Evolutionary conservation across 2,888 invertebrate species (phyloP).

Genomic region (Julus scanicus): DNA sequence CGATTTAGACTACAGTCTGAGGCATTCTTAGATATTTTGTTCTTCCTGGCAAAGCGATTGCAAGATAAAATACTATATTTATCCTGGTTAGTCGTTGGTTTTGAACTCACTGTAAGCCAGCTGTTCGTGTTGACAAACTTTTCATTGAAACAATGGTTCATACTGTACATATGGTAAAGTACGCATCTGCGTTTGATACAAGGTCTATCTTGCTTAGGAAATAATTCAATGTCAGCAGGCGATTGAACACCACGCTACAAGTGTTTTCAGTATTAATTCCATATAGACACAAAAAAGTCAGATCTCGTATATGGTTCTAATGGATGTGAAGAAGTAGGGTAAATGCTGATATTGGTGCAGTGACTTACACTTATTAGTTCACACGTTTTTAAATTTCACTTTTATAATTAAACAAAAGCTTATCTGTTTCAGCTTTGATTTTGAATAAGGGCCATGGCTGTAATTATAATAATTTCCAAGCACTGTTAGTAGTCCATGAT

Average conservation of each 20-base stretch:
- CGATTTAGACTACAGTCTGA: neutral
- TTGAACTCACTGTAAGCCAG: neutral
- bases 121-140: neutral
- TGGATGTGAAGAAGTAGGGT: neutral
- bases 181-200: neutral
- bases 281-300: neutral
- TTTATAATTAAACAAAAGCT: neutral
- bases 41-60: neutral
- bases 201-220: neutral
- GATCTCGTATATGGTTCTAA: neutral
- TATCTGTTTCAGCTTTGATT: neutral
- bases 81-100: neutral
- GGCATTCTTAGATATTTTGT: neutral
- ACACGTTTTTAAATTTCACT: neutral
- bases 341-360: neutral
- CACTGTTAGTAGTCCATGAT: neutral
- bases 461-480: neutral
- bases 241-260: neutral
- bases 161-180: neutral
- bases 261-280: neutral
- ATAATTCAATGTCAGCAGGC: conserved; percentile 8
- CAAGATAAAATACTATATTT: neutral
- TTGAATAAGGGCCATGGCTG: neutral
- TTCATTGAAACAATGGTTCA: neutral
- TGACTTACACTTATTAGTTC: neutral